These are phyloP conservation scores for Aphelocoma californica DNA, from an alignment of 2,797 vertebrate species.

Conservation along the genomic window DNA sequence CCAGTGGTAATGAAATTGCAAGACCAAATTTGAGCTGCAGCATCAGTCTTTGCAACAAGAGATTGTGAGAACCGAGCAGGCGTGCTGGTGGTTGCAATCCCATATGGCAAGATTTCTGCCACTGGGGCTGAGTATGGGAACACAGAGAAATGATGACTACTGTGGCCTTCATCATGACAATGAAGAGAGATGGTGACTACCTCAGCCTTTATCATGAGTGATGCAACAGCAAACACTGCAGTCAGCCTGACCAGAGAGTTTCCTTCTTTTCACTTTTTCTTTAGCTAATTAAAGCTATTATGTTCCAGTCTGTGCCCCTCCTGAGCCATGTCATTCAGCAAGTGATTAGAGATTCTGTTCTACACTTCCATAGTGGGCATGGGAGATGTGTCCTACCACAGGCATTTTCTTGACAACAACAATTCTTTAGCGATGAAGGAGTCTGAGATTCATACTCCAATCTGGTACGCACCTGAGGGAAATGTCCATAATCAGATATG, in stretches of 20 bases:
- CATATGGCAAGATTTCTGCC: not conserved
- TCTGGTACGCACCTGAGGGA: not conserved
- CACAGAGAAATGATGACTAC: fast-evolving
- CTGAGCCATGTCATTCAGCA: fast-evolving
- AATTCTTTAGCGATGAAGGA: not conserved
- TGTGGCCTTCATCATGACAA: not conserved
- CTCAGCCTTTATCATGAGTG: fast-evolving
- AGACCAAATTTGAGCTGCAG: not conserved
- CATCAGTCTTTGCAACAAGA: fast-evolving
- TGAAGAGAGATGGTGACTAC: fast-evolving
- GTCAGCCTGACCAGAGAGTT: not conserved
- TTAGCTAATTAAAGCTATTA: not conserved
- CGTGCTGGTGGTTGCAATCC: not conserved
- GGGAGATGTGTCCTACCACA: not conserved
- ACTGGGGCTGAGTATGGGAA: fast-evolving
- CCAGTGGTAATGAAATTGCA: not conserved
- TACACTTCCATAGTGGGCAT: not conserved
- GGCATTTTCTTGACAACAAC: not conserved
- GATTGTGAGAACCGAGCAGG: not conserved
- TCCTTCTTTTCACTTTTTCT: not conserved
- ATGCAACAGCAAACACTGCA: not conserved
- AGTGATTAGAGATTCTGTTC: not conserved
- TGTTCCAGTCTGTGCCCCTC: fast-evolving
- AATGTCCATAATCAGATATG: not conserved
- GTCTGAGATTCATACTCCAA: not conserved